Evolutionary conservation across 2,888 invertebrate species (phyloP), one percentile per base, ranked within the genome.

Genomic region (Aquatica leii): DNA sequence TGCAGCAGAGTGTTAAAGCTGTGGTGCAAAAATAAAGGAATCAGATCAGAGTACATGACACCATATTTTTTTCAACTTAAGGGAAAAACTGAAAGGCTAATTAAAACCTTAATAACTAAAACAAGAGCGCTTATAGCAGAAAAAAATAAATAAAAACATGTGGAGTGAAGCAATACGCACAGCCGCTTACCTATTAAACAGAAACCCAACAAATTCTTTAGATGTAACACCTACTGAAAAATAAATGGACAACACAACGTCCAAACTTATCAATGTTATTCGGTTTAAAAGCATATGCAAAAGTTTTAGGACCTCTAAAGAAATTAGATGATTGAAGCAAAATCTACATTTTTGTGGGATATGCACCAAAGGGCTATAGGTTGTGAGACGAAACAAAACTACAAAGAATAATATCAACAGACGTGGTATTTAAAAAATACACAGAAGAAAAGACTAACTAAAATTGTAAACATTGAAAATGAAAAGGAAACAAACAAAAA

Each of bases 101-200:
- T 55, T 18, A 46, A n/a, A 46, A 18, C 46, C 17, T n/a, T 46
- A 6, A 9, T 69, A 1, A 65, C 62, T 37, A 69, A 59, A 21
- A 56, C 31, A 31, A 20, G 69, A 55, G 53, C 60, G 14, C 51
- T 69, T 49, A 24, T 69, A n/a, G n/a, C 61, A 15, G 48, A 69
- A 65, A 11, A 61, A n/a, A 78, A 80, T 65, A 6, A 2, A 2
- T 76, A n/a, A n/a, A n/a, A n/a, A n/a, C n/a, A n/a, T 80, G 51
- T 80, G 78, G 79, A 74, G 76, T 40, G 77, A 79, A 65, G 79
- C 78, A 24, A 46, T 72, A 20, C 49, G 51, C 5, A 62, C 62
- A 43, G 70, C 73, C 3, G 65, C 70, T 0, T 76, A 74, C 43
- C 34, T 74, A n/a, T 54, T 71, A 2, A 76, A 74, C 59, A 43